Percentiles rank a stretch among this genome's conserved stretches.
These are phyloP conservation scores for Trissonchulus latispiculum DNA, from an alignment of 2,888 invertebrate species.

Conservation along the genomic window DNA sequence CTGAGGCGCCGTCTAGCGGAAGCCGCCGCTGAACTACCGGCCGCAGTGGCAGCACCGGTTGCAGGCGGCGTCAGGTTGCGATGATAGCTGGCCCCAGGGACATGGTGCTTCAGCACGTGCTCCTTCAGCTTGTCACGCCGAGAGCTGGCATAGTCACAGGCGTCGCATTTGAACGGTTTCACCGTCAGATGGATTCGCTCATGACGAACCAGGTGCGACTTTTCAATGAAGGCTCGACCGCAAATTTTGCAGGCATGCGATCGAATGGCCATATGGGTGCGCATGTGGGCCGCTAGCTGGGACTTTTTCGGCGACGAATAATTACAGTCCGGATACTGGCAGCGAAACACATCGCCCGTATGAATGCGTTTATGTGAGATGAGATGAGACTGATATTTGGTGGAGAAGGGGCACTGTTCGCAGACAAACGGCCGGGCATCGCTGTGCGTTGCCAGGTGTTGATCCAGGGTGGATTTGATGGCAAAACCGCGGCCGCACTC, in stretches of 20 bases:
- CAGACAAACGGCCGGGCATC: constrained; percentile 55
- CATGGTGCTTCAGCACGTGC: constrained; percentile 49
- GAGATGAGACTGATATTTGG: constrained; percentile 58
- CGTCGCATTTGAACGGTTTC: constrained; percentile 56
- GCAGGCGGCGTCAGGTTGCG: neutral
- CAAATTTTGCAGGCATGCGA: constrained; percentile 54
- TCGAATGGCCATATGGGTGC: constrained; percentile 52
- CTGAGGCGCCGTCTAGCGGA: neutral
- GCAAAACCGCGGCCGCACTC: constrained; percentile 54
- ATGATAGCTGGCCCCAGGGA: constrained; percentile 26
- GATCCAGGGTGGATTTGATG: constrained; percentile 54
- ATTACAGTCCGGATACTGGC: constrained; percentile 55
- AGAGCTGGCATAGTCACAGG: constrained; percentile 58
- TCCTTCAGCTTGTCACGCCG: constrained; percentile 58
- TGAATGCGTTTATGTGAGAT: constrained; percentile 58
- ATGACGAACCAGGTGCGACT: constrained; percentile 58
- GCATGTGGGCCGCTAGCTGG: constrained; percentile 57
- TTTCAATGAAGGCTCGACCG: constrained; percentile 58
- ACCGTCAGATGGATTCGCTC: constrained; percentile 54
- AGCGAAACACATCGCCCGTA: constrained; percentile 57
- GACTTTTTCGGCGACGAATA: constrained; percentile 58
- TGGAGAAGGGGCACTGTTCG: constrained; percentile 59
- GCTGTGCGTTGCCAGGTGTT: constrained; percentile 54
- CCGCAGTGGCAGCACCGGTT: neutral
- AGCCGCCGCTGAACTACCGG: neutral